Evolutionary conservation across 1,140 invertebrate species (phyloP).

Genomic region (Drosophila trapezifrons): DNA sequence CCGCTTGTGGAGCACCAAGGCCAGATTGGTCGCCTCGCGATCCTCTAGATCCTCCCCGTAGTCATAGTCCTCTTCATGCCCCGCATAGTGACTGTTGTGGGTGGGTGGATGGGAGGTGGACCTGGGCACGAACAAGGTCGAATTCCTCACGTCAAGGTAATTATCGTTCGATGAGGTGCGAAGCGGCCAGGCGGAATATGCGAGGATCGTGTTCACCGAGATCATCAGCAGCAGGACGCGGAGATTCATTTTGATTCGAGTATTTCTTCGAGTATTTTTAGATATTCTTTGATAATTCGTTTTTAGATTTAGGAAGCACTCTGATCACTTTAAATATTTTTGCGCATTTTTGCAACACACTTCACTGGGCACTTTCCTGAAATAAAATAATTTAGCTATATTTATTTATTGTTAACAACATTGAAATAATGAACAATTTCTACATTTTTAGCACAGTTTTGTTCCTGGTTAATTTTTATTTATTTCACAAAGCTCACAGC

Average conservation of each 20-base stretch:
- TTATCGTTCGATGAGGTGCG: constrained; percentile 13
- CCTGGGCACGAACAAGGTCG: constrained; percentile 14
- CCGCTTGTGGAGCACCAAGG: constrained; percentile 20
- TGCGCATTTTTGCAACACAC: background rate
- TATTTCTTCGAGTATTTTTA: constrained; percentile 12
- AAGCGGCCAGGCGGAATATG: constrained; percentile 3
- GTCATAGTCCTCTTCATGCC: constrained; percentile 6
- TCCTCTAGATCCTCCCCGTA: background rate
- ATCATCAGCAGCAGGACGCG: background rate
- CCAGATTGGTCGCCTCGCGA: background rate
- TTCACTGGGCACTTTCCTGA: constrained; percentile 17
- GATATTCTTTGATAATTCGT: constrained; percentile 2
- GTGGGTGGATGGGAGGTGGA: constrained; percentile 17
- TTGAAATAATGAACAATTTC: background rate
- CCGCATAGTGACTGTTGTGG: background rate
- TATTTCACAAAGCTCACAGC: too few species aligned
- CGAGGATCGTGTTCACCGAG: background rate
- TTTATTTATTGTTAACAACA: background rate
- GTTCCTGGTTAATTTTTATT: background rate
- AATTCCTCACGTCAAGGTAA: constrained; percentile 28
- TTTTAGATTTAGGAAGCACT: background rate
- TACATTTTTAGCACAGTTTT: background rate
- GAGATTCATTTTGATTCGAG: constrained; percentile 16
- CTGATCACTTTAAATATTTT: background rate
- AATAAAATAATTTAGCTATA: background rate